Conservation (phyloP, 2,888 invertebrate genomes). For the Rugalucina vietnamica region DNA sequence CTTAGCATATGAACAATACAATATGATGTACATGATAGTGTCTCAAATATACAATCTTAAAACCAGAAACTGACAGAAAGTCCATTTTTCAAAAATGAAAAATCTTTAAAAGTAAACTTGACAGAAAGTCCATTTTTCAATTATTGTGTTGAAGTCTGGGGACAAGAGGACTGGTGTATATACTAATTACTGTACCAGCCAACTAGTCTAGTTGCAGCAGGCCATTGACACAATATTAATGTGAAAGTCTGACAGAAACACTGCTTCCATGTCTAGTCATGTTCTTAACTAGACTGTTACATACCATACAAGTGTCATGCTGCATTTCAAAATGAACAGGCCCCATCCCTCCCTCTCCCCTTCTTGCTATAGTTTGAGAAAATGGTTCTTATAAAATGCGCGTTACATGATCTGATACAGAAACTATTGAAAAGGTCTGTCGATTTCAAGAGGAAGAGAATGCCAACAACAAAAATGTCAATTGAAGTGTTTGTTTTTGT, state of each 20-base stretch:
- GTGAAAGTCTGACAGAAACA: neutral
- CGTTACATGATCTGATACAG: no score
- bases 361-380: no score
- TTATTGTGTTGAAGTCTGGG: neutral
- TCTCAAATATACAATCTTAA: neutral
- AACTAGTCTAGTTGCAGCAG: neutral
- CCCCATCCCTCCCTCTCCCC: no score
- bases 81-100: neutral
- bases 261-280: no score
- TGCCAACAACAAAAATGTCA: neutral
- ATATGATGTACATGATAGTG: neutral
- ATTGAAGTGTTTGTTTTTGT: neutral
- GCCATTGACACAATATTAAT: neutral
- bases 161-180: no score
- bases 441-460: no score
- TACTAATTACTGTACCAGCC: constrained; percentile 13
- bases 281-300: no score
- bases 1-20: neutral
- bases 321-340: no score
- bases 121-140: constrained; percentile 3
- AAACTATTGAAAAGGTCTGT: no score
- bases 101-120: neutral
- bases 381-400: no score
- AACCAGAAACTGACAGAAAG: neutral
- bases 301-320: no score